A percentile compares a stretch with the other conserved stretches of the same genome.
These are phyloP conservation scores for Perdita meconis DNA, from an alignment of 2,888 invertebrate genomes.

Conservation along the genomic window DNA sequence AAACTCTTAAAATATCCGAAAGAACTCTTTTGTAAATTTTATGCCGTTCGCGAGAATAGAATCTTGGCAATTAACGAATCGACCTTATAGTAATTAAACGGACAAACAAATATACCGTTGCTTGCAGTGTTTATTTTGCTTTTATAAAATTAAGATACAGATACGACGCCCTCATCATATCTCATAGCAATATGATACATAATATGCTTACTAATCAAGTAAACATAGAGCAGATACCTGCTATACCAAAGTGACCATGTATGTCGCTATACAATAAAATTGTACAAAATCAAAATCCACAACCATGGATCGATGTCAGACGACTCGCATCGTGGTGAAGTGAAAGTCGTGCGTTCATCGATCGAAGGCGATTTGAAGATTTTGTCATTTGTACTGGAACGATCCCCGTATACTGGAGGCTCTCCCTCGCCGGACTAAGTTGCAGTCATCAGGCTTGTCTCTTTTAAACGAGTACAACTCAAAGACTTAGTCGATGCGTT, in stretches of 20 bases:
- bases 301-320: constrained; percentile 67
- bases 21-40: constrained; percentile 7
- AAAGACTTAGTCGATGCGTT: not conserved
- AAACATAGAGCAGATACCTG: constrained; percentile 50
- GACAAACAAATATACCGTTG: constrained; percentile 54
- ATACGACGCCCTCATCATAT: constrained; percentile 70
- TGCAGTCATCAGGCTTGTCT: not conserved
- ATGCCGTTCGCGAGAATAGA: not conserved
- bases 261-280: constrained; percentile 60
- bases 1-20: constrained; percentile 9
- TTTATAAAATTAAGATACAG: constrained; percentile 81
- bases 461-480: constrained; percentile 3
- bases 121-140: constrained; percentile 80
- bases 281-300: constrained; percentile 65
- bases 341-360: constrained; percentile 68
- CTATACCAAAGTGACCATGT: constrained; percentile 69
- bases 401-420: constrained; percentile 25
- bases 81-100: constrained; percentile 7
- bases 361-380: constrained; percentile 63
- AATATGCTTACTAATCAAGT: constrained; percentile 56
- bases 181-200: constrained; percentile 44
- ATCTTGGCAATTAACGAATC: not conserved
- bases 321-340: constrained; percentile 78
- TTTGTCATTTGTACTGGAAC: constrained; percentile 41
- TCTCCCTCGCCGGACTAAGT: constrained; percentile 3